These are phyloP conservation scores for Orientallactaga sibirica DNA, from an alignment of 2,797 vertebrate genomes.

Conservation along the genomic window DNA sequence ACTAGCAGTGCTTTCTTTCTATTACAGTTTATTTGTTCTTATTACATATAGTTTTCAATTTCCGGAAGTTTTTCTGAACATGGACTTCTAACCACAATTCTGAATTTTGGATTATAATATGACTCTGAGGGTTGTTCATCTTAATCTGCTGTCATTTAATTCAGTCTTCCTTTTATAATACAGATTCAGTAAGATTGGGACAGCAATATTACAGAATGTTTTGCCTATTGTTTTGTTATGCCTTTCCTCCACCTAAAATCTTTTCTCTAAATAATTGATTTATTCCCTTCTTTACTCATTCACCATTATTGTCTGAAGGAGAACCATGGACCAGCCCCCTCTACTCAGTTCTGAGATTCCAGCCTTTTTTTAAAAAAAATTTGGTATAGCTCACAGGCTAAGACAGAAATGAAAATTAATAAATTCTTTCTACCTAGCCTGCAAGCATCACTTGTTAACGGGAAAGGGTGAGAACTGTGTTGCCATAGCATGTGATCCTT, in stretches of 20 bases:
- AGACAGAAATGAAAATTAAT: not conserved
- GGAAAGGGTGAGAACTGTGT: too few relatives aligned
- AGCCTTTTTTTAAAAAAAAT: not conserved
- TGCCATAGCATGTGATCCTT: not conserved
- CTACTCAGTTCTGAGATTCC: not conserved
- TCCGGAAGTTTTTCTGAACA: not conserved
- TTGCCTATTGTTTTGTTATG: not conserved
- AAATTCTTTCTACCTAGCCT: not conserved
- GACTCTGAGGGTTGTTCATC: not conserved
- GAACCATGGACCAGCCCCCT: not conserved
- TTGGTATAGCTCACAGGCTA: not conserved
- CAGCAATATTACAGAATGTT: not conserved
- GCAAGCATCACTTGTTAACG: not conserved
- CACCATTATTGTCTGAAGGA: constrained; percentile 2
- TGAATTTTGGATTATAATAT: constrained; percentile 9
- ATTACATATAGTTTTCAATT: not conserved
- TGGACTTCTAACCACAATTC: not conserved
- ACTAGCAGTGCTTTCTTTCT: constrained; percentile 8
- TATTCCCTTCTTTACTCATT: not conserved
- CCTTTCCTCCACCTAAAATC: not conserved
- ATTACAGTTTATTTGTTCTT: constrained; percentile 12
- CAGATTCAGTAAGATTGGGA: not conserved
- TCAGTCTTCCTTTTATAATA: not conserved
- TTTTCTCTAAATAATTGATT: not conserved
- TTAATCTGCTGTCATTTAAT: constrained; percentile 16